Base-by-base conservation (phyloP, 2,888 invertebrate species). In the Polietes domitor region DNA sequence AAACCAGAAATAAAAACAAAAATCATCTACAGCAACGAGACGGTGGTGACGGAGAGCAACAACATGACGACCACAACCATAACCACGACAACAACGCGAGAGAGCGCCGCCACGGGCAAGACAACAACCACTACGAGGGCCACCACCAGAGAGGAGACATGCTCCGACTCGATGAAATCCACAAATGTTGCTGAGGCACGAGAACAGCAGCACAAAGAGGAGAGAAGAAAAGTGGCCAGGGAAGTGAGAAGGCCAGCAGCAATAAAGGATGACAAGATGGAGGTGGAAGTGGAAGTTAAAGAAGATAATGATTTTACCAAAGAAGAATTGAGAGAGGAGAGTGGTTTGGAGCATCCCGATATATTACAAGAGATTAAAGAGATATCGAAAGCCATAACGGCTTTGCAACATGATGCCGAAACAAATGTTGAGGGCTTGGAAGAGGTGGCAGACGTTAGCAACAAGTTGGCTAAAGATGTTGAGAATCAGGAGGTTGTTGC, bases 1-100 rank as follows among this genome's bases (percentile, higher is more conserved):
- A 90, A 89, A 87, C 85, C 80, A 68, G 88, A 88, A 80, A 85
- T 83, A 73, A 82, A 83, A 81, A 83, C 81, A 76, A 85, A 83
- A 77, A 73, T 82, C 19, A 77, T 85, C 71, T 82, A 85, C 76
- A 80, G 74, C 26, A 65, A 76, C 15, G 84, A 82, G 70, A 58
- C 47, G 32, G 80, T 80, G 70, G 61, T 41, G 37, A 58, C 72
- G 80, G 81, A 81, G 75, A 81, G 68, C 58, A 72, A 80, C 53
- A 75, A 43, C 79, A 63, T 71, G 65, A 81, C 53, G 17, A 65
- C 84, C 77, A 84, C 86, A 79, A 53, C 87, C 74, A 82, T 68
- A 71, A 73, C 80, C 85, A 65, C 58, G 63, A 61, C 55, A 37
- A 75, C 79, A 71, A 81, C 83, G 63, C 68, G 83, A 82, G 82